Percentiles rank a stretch among this genome's conserved stretches.
phyloP scores from a whole-genome alignment of 37 sponge, comb jelly and placozoan genomes.

The Aplysina aerophoba region DNA sequence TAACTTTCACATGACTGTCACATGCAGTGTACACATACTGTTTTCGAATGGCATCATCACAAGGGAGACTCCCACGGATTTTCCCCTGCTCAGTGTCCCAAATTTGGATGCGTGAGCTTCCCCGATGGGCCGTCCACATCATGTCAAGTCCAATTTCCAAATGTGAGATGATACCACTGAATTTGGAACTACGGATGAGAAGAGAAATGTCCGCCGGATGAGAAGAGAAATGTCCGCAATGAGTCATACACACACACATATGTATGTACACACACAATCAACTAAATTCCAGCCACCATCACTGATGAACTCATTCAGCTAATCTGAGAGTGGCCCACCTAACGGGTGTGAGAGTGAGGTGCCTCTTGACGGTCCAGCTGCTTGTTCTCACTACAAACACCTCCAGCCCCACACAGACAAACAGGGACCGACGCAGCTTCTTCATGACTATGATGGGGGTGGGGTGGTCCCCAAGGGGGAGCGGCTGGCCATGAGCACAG shows the following conservation, averaged over 20 bases:
- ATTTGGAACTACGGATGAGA: slow-evolving; percentile 12
- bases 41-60: slow-evolving; percentile 44
- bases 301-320: not conserved
- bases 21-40: slow-evolving; percentile 28
- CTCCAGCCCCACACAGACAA: slow-evolving; percentile 2
- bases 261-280: too few species aligned
- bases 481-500: not conserved
- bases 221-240: not conserved
- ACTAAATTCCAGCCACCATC: not conserved
- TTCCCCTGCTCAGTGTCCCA: slow-evolving; percentile 72
- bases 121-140: slow-evolving; percentile 63
- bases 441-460: not conserved
- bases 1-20: too few species aligned
- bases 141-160: slow-evolving; percentile 52
- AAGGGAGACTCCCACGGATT: slow-evolving; percentile 33
- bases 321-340: not conserved
- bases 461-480: not conserved
- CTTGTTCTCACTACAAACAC: not conserved
- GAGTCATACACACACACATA: too few species aligned
- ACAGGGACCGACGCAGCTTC: not conserved
- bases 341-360: too few species aligned
- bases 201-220: not conserved
- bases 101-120: slow-evolving; percentile 51
- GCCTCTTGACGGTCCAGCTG: slow-evolving; percentile 8
- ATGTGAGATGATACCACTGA: slow-evolving; percentile 8